Evolutionary conservation across 35 echinoderm and acorn worm species (phyloP).

Genomic region (Apostichopus japonicus): DNA sequence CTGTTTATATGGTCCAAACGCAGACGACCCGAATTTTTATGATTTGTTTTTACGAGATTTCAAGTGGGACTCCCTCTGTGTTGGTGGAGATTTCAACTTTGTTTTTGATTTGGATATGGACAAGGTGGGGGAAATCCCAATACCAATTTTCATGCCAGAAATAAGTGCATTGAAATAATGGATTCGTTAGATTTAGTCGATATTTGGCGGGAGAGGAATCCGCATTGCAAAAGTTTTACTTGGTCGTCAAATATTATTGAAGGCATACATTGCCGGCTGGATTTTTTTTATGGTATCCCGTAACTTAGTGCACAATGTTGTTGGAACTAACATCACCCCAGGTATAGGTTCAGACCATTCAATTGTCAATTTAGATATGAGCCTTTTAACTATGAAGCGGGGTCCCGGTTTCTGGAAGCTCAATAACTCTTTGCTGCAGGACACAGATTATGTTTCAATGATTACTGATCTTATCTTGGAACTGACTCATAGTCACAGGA

Average conservation of each 20-base stretch:
- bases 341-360: slow-evolving; percentile 19
- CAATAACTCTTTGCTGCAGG: slow-evolving; percentile 9
- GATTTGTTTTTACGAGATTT: not conserved
- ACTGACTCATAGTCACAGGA: not conserved
- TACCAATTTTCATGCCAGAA: slow-evolving; percentile 15
- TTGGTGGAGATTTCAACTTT: slow-evolving; percentile 17
- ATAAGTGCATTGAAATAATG: slow-evolving; percentile 22
- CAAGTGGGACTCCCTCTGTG: not conserved
- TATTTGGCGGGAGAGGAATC: slow-evolving; percentile 37
- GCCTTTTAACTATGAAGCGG: not conserved
- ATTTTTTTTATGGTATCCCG: not conserved
- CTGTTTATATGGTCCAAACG: not conserved
- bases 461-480: not conserved
- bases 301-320: not conserved
- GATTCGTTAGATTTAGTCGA: not conserved
- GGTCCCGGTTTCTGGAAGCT: slow-evolving; percentile 24
- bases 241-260: slow-evolving; percentile 2
- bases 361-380: slow-evolving; percentile 17
- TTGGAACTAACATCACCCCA: not conserved
- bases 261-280: not conserved
- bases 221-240: not conserved
- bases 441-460: not conserved
- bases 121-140: not conserved
- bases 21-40: not conserved
- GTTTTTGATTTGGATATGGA: slow-evolving; percentile 15